Percentiles rank a stretch among this genome's conserved stretches.
phyloP scores from a whole-genome alignment of 2,888 invertebrate genomes.

The Seira sanloemensis region DNA sequence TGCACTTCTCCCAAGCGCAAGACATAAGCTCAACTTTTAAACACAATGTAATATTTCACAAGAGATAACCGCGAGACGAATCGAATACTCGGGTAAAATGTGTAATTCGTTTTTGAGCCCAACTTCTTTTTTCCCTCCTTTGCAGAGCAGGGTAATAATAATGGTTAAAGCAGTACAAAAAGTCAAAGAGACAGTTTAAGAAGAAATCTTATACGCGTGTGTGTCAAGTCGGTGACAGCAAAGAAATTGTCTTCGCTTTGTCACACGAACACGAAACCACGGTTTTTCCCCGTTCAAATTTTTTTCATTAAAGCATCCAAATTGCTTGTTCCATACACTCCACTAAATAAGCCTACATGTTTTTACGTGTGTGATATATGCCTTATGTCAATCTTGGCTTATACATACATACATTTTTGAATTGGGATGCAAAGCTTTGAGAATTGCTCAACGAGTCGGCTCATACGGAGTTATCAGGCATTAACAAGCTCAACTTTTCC shows the following conservation, averaged over 20 bases:
- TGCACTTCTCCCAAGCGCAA: background rate
- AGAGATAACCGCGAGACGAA: background rate
- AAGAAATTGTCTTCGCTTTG: slow-evolving; percentile 64
- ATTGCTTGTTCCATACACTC: background rate
- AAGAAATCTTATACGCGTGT: slow-evolving; percentile 48
- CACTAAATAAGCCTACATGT: background rate
- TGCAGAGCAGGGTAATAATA: background rate
- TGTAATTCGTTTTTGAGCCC: slow-evolving; percentile 10
- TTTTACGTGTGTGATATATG: background rate
- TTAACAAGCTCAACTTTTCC: background rate
- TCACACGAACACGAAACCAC: slow-evolving; percentile 51
- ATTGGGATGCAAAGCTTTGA: background rate
- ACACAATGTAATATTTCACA: slow-evolving; percentile 5
- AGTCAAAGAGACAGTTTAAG: slow-evolving; percentile 57
- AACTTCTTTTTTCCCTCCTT: background rate
- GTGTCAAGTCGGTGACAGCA: slow-evolving; percentile 63
- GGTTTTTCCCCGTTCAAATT: slow-evolving; percentile 39
- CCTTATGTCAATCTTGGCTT: background rate
- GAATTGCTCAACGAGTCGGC: background rate
- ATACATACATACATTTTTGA: background rate
- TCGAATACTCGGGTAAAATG: background rate
- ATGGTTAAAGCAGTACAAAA: slow-evolving; percentile 14
- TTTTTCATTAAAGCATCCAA: slow-evolving; percentile 24
- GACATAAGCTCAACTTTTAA: background rate
- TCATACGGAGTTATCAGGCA: background rate